Evolutionary conservation across 2,113 vertebrate genomes (phyloP).

Genomic region (Oncorhynchus mykiss): DNA sequence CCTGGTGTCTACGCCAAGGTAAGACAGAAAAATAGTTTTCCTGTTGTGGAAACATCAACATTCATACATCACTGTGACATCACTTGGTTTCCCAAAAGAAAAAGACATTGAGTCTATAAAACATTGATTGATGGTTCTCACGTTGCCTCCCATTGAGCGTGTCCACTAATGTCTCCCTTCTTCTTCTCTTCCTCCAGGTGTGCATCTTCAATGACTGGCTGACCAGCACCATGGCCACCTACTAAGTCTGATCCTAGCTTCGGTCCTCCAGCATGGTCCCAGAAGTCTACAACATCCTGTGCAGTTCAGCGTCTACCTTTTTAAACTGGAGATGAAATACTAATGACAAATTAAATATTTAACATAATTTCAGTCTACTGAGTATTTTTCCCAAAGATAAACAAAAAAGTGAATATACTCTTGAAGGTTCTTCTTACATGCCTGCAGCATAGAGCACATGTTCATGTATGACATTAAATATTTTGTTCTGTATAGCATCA

Average conservation of each 20-base stretch:
- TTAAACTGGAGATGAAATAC: neutral
- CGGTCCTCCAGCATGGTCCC: neutral
- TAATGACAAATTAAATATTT: neutral
- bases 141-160: too few species aligned
- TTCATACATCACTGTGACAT: neutral
- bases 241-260: constrained; percentile 15
- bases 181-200: constrained; percentile 25
- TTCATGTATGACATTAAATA: too few species aligned
- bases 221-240: constrained; percentile 23
- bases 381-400: too few species aligned
- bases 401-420: too few species aligned
- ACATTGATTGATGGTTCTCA: too few species aligned
- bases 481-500: too few species aligned
- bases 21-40: neutral
- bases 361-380: neutral
- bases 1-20: too few species aligned
- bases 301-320: neutral
- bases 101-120: too few species aligned
- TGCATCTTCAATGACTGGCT: constrained; percentile 43
- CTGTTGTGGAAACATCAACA: neutral
- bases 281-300: neutral
- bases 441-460: too few species aligned
- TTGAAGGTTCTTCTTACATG: too few species aligned
- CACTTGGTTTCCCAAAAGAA: neutral
- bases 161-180: neutral